phyloP scores from a whole-genome alignment of 2,797 vertebrate genomes.

The Artibeus lituratus region DNA sequence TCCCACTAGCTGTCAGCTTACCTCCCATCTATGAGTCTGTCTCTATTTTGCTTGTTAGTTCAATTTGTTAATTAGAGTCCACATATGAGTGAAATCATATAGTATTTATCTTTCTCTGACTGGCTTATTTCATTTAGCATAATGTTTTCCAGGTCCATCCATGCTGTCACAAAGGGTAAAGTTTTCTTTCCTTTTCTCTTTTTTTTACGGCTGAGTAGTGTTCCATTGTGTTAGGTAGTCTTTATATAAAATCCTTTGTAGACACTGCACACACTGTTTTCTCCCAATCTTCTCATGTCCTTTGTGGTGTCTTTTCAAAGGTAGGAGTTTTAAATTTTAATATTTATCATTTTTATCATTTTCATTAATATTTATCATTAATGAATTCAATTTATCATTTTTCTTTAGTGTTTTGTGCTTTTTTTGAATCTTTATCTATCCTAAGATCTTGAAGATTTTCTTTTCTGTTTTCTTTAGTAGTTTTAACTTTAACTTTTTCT shows the following conservation, averaged over 20 bases:
- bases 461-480: background rate
- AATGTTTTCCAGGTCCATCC: too few relatives aligned
- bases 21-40: too few relatives aligned
- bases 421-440: background rate
- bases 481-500: constrained; percentile 24
- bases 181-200: too few relatives aligned
- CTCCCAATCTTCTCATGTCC: background rate
- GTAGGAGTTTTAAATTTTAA: background rate
- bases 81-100: too few relatives aligned
- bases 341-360: background rate
- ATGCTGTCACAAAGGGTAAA: too few relatives aligned
- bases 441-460: background rate
- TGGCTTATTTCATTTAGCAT: too few relatives aligned
- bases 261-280: background rate
- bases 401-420: background rate
- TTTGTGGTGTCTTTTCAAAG: background rate
- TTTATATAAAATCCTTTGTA: background rate
- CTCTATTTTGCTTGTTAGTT: too few relatives aligned
- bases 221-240: background rate
- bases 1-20: too few relatives aligned
- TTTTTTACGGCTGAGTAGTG: too few relatives aligned
- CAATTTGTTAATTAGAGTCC: too few relatives aligned
- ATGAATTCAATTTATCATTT: background rate
- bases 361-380: too few relatives aligned
- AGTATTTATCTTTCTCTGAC: too few relatives aligned